Conservation (phyloP, 2,113 vertebrate species). For the Takifugu bimaculatus region DNA sequence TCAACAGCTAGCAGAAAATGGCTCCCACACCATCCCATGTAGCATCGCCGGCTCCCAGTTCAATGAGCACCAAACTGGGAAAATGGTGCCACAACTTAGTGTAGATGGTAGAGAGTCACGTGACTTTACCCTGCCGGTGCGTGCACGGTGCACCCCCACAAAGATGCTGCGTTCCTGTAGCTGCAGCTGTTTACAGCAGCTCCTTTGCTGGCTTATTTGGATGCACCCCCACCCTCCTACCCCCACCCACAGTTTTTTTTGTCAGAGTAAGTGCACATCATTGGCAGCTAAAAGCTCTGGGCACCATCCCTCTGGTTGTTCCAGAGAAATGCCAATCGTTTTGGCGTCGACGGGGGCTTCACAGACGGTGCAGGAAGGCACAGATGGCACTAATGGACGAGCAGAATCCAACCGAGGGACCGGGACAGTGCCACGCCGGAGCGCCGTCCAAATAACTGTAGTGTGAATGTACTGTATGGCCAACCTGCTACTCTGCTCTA, state of each 20-base stretch:
- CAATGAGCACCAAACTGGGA: not conserved
- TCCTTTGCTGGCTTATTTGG: slow-evolving; percentile 9
- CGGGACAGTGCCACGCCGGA: slow-evolving; percentile 83
- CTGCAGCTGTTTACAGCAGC: slow-evolving; percentile 74
- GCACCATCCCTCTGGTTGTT: slow-evolving; percentile 75
- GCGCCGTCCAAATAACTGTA: slow-evolving; percentile 91
- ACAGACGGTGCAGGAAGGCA: slow-evolving; percentile 95
- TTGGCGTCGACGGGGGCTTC: slow-evolving; percentile 84
- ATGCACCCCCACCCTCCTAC: not conserved
- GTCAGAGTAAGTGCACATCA: slow-evolving; percentile 74
- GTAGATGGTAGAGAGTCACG: too few relatives aligned
- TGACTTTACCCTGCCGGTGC: too few relatives aligned
- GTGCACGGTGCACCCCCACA: slow-evolving; percentile 6
- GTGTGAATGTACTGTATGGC: slow-evolving; percentile 74
- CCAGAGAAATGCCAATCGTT: slow-evolving; percentile 96
- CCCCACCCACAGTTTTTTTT: slow-evolving; percentile 29
- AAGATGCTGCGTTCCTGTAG: slow-evolving; percentile 42
- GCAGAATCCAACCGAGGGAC: slow-evolving; percentile 95
- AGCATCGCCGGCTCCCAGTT: slow-evolving; percentile 10
- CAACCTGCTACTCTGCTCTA: slow-evolving; percentile 55
- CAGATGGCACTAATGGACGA: slow-evolving; percentile 99
- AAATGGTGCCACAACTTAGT: not conserved
- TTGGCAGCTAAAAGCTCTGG: slow-evolving; percentile 77
- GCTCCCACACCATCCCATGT: slow-evolving; percentile 47
- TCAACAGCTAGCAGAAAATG: slow-evolving; percentile 46